phyloP scores from a whole-genome alignment of 2,888 invertebrate genomes.

The Dinocampus coccinellae region DNA sequence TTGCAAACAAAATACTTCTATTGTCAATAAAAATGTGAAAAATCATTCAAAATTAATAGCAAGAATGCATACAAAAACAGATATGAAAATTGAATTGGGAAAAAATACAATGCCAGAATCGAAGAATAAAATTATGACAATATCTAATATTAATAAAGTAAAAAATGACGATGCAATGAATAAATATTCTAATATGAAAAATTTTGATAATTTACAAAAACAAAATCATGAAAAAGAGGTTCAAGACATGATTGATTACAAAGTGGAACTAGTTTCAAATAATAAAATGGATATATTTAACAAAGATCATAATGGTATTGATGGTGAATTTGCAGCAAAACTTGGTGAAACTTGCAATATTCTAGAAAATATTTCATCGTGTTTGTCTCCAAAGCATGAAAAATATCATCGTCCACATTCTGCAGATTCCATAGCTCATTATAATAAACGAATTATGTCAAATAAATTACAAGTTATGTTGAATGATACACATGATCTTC shows the following conservation, averaged over 20 bases:
- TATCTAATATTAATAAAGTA: constrained; percentile 53
- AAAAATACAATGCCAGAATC: constrained; percentile 44
- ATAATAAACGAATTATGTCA: not conserved
- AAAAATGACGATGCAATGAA: constrained; percentile 53
- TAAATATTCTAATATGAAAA: constrained; percentile 50
- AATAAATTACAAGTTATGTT: constrained; percentile 29
- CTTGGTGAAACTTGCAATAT: constrained; percentile 35
- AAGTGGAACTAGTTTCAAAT: constrained; percentile 53
- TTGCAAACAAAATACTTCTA: constrained; percentile 27
- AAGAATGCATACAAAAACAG: constrained; percentile 49
- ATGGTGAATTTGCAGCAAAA: constrained; percentile 22
- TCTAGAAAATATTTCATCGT: constrained; percentile 37
- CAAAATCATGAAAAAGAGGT: constrained; percentile 58
- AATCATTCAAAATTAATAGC: constrained; percentile 47
- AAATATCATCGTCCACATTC: constrained; percentile 34
- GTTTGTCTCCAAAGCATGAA: constrained; percentile 27
- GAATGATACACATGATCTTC: constrained; percentile 32
- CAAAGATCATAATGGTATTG: constrained; percentile 26
- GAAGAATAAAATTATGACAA: constrained; percentile 10
- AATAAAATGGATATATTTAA: constrained; percentile 58
- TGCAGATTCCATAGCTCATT: constrained; percentile 30
- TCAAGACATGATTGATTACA: constrained; percentile 60
- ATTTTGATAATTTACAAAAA: constrained; percentile 56
- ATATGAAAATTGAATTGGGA: constrained; percentile 52
- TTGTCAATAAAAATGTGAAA: not conserved